Evolutionary conservation across 2,113 vertebrate species (phyloP).

Genomic region (Thalassarche chlororhynchos): DNA sequence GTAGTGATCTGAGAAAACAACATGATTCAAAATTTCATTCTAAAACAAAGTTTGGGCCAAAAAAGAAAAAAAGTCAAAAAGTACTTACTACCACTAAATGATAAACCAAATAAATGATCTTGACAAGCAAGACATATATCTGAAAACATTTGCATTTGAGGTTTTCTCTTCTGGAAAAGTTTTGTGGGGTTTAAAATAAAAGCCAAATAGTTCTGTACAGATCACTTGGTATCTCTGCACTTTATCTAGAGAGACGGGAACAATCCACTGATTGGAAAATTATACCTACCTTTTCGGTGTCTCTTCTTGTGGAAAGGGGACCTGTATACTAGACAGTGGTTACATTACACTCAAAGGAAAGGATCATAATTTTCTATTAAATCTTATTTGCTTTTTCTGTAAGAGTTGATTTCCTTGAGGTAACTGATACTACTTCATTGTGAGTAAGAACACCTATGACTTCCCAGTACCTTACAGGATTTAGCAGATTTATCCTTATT

Average conservation of each 20-base stretch:
- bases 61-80: neutral
- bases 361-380: neutral
- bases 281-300: neutral
- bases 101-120: neutral
- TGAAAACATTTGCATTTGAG: neutral
- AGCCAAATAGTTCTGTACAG: neutral
- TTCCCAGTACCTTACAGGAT: neutral
- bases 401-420: neutral
- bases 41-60: neutral
- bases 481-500: neutral
- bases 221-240: neutral
- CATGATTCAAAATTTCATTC: neutral
- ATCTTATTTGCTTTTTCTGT: neutral
- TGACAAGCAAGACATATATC: neutral
- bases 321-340: too few species aligned
- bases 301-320: neutral
- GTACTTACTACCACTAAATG: neutral
- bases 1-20: neutral
- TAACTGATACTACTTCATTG: neutral
- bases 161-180: neutral
- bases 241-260: neutral
- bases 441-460: neutral
- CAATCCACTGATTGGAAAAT: neutral
- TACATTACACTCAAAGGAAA: neutral
- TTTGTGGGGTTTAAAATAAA: neutral